Evolutionary conservation across 2,113 vertebrate species (phyloP), one percentile per base, ranked within the genome.

Genomic region (Cyanoderma ruficeps): DNA sequence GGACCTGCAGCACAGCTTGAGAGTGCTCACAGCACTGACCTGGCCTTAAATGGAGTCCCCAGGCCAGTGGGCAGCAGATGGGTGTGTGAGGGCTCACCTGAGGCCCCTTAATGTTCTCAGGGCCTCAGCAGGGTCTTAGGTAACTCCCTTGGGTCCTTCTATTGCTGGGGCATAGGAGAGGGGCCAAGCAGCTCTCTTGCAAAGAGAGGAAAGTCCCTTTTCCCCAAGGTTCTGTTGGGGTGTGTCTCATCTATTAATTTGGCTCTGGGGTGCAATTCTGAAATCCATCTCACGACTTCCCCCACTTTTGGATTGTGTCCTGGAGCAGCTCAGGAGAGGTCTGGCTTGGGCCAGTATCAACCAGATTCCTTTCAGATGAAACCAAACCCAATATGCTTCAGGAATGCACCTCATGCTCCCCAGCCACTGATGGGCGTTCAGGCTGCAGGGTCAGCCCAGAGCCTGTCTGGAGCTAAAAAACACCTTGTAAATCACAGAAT

Each of bases 361-460:
- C 55, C 46, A 68, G 87, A 91, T 91, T 89, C 83, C 77, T 75
- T 90, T 83, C 80, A 60, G 59, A 86, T 90, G 67, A 94, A 89
- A 88, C 83, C 28, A 77, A 77, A 60, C 15, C 59, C 20, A n/a
- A 17, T 2, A 30, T 35, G 60, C 81, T 94, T 56, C 93, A 94
- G 89, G 77, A 94, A 87, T 13, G 23, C 87, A 70, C 95, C 81
- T 84, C 81, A 13, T 2, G 3, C 52, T 96, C 93, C 81, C 80
- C 56, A 49, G 59, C 27, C 71, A 4, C 91, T 2, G 28, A 53
- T 42, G 93, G 89, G 83, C 13, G 37, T 69, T 76, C 28, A 39
- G 74, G 30, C 67, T 75, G 33, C 67, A 70, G 67, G 56, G 24
- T 37, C 81, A 47, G 74, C 60, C 31, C 37, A 24, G 57, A 72